Base-by-base conservation (phyloP, 2,888 invertebrate species). In the Papilio protenor region DNA sequence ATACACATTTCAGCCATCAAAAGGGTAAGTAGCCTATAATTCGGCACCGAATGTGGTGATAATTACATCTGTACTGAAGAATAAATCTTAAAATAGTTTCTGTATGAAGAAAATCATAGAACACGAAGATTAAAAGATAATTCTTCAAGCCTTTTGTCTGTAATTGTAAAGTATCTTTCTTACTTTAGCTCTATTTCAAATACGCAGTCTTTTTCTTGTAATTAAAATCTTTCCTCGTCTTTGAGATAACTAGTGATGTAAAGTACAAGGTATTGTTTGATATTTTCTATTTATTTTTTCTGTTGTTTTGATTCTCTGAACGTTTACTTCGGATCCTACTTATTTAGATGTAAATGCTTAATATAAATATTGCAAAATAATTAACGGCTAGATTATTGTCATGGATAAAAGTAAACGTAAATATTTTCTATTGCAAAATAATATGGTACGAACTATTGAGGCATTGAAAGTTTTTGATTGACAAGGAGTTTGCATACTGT, bases 211-310 rank as follows among this genome's bases (percentile, higher is more conserved):
- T 66, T 75, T 69, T 75, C 40, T n/a, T 49, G 66, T 55, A 69
- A 75, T 75, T 55, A 55, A 66, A 75, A 75, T 23, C 52, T 55
- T 69, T 45, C 66, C 21, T 40, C 45, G 55, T 40, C 64, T 75
- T 66, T 49, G 52, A 45, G 55, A 33, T 52, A 72, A 52, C 55
- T 72, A 40, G n/a, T 64, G 33, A 52, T 52, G 72, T 52, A 52
- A 55, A 23, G 2, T 14, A 16, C 23, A 11, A 71, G 40, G 11
- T 72, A 52, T 55, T 72, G 55, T 72, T 72, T 33, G 4, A 71
- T 1, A 52, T 71, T 72, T 69, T 1, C 45, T 10, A 40, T 66
- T 27, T 11, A 16, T 11, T 66, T 69, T 66, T 66, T 45, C 40
- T 69, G 3, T 69, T 45, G 66, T 40, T 66, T n/a, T n/a, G 1